These are phyloP conservation scores for Homarus gammarus DNA, from an alignment of 2,888 invertebrate genomes.

Conservation along the genomic window DNA sequence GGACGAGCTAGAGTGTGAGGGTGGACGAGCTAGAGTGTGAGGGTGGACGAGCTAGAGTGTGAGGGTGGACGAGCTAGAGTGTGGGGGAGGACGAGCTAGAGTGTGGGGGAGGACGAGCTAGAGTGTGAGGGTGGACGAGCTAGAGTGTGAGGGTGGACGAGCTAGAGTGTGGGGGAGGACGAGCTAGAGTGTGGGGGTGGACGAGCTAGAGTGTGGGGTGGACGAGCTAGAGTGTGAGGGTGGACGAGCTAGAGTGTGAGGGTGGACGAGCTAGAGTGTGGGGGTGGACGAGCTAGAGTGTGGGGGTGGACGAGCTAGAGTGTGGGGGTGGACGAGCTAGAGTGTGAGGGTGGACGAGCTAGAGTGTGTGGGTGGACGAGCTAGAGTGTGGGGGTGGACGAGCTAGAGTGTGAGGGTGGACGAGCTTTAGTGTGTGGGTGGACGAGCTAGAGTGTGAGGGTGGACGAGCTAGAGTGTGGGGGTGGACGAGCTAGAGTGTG, in stretches of 20 bases:
- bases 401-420: not conserved
- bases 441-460: constrained; percentile 24
- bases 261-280: not conserved
- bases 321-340: not conserved
- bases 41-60: too few species aligned
- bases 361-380: not conserved
- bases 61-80: too few species aligned
- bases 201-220: too few species aligned
- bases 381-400: constrained; percentile 25
- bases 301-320: not conserved
- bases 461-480: not conserved
- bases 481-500: not conserved
- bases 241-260: constrained; percentile 27
- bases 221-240: too few species aligned
- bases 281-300: not conserved
- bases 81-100: too few species aligned
- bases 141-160: too few species aligned
- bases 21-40: too few species aligned
- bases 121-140: too few species aligned
- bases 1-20: too few species aligned
- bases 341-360: not conserved
- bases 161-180: too few species aligned
- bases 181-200: too few species aligned
- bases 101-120: too few species aligned
- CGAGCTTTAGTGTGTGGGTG: not conserved